Evolutionary conservation across 1,140 invertebrate species (phyloP), one percentile per base, ranked within the genome.

Genomic region (Temnothorax nylanderi): DNA sequence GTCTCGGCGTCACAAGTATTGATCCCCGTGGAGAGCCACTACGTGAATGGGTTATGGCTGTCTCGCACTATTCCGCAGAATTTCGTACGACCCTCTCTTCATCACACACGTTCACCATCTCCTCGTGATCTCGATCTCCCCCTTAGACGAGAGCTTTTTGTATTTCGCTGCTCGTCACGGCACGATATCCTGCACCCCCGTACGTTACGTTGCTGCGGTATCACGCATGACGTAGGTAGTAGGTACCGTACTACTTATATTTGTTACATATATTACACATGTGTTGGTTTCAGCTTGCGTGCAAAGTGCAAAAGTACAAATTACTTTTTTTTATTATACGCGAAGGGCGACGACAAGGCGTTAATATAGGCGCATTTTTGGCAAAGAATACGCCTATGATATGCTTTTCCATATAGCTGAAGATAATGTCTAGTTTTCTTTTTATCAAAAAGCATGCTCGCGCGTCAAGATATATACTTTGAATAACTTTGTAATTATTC

Each of bases 1-100:
- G 69, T 91, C 89, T 89, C 89, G 91, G 85, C 88, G 89, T 92
- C 92, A 87, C 90, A 85, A 93, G 93, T 94, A 94, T 94, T 94
- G 93, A 94, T 94, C 92, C 80, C 67, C 86, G 26, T 56, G 44
- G 74, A 49, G 69, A 87, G 88, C 78, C 86, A 75, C 90, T 92
- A 91, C 89, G 90, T 92, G 88, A 93, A 93, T 93, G 91, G 87
- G 75, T 69, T 90, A 87, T 85, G 75, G 85, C 85, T 88, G 58
- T 88, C 88, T 91, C 85, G 71, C 51, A 74, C 64, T 56, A 58
- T 74, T 88, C 76, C 75, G 37, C 58, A 60, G 49, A 74, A 82
- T 67, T 69, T 60, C 47, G 16, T 51, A 74, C 71, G 34, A 41
- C 69, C 44, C 8, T 87, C 64, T 81, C 47, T 41, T 54, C 26